phyloP scores from a whole-genome alignment of 2,113 vertebrate species.

The Perccottus glenii region DNA sequence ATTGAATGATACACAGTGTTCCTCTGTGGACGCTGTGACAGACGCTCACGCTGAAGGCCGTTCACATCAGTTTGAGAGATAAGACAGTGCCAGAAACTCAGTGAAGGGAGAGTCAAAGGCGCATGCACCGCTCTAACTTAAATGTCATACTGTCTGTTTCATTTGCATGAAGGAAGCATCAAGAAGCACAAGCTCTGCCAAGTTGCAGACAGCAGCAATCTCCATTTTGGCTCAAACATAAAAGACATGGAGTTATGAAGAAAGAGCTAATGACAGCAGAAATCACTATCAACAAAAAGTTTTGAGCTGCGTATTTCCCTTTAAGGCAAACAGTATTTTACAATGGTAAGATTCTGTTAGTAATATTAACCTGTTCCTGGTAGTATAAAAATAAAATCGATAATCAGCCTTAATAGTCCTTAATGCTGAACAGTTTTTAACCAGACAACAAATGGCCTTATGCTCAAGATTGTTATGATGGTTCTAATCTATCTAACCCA shows the following conservation, averaged over 20 bases:
- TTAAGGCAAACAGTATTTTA: background rate
- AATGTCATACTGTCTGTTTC: constrained; percentile 53
- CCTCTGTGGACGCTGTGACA: constrained; percentile 33
- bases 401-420: no score
- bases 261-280: constrained; percentile 12
- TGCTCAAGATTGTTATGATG: no score
- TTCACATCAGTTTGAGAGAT: constrained; percentile 44
- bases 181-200: constrained; percentile 31
- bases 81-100: constrained; percentile 33
- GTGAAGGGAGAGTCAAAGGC: constrained; percentile 41
- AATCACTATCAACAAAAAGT: constrained; percentile 8
- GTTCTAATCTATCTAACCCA: no score
- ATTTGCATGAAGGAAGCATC: constrained; percentile 62
- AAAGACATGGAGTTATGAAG: constrained; percentile 5
- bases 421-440: no score
- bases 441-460: no score
- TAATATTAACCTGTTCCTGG: no score
- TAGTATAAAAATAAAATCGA: no score
- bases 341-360: no score
- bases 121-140: constrained; percentile 44
- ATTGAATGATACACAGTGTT: constrained; percentile 37
- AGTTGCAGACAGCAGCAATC: constrained; percentile 24
- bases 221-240: background rate
- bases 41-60: constrained; percentile 24
- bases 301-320: background rate